Conservation (phyloP, 2,113 vertebrate genomes). For the Crotalus tigris region DNA sequence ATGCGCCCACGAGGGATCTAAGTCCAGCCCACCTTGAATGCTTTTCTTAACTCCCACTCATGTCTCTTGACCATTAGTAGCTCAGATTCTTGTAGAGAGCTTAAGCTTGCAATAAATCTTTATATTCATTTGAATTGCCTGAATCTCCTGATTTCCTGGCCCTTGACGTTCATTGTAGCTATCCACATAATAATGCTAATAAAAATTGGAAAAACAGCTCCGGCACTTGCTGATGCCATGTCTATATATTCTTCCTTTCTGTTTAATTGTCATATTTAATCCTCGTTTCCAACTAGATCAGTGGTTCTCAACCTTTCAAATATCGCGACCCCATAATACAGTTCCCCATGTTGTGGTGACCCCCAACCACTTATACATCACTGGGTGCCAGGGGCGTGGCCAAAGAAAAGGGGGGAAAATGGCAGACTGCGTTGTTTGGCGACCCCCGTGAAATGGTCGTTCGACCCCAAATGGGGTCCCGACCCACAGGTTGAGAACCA, state of each 20-base stretch:
- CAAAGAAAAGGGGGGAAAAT: too few relatives aligned
- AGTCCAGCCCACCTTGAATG: neutral
- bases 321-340: too few relatives aligned
- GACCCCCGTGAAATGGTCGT: too few relatives aligned
- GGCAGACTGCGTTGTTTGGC: too few relatives aligned
- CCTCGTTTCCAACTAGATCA: neutral
- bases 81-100: neutral
- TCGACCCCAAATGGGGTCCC: too few relatives aligned
- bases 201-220: neutral
- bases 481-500: too few relatives aligned
- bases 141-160: neutral
- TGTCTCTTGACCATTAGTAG: neutral
- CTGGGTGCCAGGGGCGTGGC: too few relatives aligned
- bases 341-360: too few relatives aligned
- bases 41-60: neutral
- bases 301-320: too few relatives aligned
- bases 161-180: neutral
- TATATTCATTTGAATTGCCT: neutral
- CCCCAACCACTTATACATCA: too few relatives aligned
- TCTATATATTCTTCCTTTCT: neutral
- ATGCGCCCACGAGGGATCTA: neutral
- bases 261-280: neutral
- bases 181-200: neutral
- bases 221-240: too few relatives aligned
- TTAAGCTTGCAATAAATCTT: neutral